Conservation (phyloP, 2,797 vertebrate species). For the Aphelocoma californica region DNA sequence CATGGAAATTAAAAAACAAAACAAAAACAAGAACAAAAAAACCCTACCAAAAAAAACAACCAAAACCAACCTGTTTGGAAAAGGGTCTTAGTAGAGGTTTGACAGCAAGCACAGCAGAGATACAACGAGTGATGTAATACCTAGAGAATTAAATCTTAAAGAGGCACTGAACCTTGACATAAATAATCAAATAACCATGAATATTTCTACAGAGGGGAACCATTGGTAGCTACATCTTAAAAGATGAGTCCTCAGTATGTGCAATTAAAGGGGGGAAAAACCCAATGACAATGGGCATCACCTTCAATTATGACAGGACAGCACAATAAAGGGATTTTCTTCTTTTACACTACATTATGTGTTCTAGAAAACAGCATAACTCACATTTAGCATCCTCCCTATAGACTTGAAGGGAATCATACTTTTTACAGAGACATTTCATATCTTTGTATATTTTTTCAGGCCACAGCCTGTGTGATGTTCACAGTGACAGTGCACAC, state of each 20-base stretch:
- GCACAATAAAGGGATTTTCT: neutral
- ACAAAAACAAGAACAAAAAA: no score
- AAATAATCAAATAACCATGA: neutral
- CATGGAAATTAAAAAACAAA: neutral
- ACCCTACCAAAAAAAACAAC: neutral
- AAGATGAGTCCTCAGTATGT: neutral
- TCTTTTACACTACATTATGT: neutral
- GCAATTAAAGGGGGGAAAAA: neutral
- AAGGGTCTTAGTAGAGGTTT: neutral
- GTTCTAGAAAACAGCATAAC: neutral
- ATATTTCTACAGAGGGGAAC: neutral
- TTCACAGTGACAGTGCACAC: neutral
- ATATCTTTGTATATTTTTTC: neutral
- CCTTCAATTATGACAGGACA: neutral
- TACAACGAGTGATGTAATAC: neutral
- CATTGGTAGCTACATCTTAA: neutral
- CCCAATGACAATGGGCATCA: neutral
- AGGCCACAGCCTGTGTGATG: neutral
- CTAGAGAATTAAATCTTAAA: conserved; percentile 1
- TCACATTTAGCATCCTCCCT: neutral
- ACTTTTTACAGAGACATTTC: neutral
- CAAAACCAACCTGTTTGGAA: neutral
- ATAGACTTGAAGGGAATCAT: neutral
- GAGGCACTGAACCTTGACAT: neutral
- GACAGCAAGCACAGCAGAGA: neutral